Evolutionary conservation across 2,888 invertebrate species (phyloP), one percentile per base, ranked within the genome.

Genomic region (Platypus cylindrus): DNA sequence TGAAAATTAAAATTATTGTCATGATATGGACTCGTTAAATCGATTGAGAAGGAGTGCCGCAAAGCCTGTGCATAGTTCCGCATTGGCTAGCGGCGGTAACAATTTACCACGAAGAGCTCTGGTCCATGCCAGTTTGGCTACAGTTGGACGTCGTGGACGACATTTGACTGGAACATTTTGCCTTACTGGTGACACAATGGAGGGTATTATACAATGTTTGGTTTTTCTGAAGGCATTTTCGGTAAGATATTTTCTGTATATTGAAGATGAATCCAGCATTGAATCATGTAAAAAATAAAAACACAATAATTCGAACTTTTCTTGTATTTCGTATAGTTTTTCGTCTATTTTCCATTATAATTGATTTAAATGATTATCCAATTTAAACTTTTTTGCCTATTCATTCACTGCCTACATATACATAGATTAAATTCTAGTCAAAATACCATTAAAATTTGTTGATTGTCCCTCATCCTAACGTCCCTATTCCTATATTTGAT

Each of bases 171-270:
- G 87, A 49, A 86, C 85, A 33, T 87, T 89, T 65, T 85, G 86
- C 56, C 73, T 87, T 40, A 84, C 85, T 29, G 87, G 87, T 34
- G 87, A 87, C 64, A 87, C 87, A 40, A 87, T 89, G 86, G 87
- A 89, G 59, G 87, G 86, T 50, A 87, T 89, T 57, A 86, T 89
- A 58, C 87, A 89, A 67, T 87, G 87, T 62, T 73, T 89, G 54
- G 89, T 89, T 52, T 87, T 87, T 67, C 75, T 87, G 58, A 89
- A 87, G 65, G 87, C 87, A 24, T 87, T 87, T 62, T 85, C 86
- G 82, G 89, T 89, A 71, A 81, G 86, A 34, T 15, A 7, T 20
- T 20, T 20, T 20, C 9, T 20, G 5, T 7, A 20, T 9, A 7
- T 20, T 20, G n/a, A n/a, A n/a, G n/a, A n/a, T n/a, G n/a, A 20